Conservation (phyloP, 1,140 invertebrate species). For the Saccostrea echinata region DNA sequence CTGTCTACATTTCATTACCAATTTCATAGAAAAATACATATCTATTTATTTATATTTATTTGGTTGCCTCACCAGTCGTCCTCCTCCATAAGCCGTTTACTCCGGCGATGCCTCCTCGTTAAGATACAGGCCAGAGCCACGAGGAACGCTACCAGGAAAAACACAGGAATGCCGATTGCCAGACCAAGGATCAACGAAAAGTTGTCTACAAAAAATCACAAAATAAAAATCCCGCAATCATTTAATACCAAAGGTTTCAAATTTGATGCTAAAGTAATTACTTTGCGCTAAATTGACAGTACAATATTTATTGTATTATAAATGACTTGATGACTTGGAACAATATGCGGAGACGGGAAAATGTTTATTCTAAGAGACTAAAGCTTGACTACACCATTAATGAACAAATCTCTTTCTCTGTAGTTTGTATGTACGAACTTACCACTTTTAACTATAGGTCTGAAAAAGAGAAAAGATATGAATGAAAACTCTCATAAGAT, state of each 20-base stretch:
- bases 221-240: not conserved
- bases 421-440: too few species aligned
- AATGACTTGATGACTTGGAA: too few species aligned
- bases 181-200: constrained; percentile 15
- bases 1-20: too few species aligned
- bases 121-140: not conserved
- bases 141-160: not conserved
- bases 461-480: not conserved
- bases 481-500: not conserved
- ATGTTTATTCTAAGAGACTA: not conserved
- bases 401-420: too few species aligned
- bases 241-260: not conserved
- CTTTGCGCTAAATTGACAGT: too few species aligned
- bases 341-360: not conserved
- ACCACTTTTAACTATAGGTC: constrained; percentile 17
- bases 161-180: constrained; percentile 1
- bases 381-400: not conserved
- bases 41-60: too few species aligned
- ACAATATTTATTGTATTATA: too few species aligned
- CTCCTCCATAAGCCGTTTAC: not conserved
- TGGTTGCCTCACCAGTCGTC: not conserved
- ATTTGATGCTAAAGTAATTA: not conserved
- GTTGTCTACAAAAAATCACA: not conserved
- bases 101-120: not conserved
- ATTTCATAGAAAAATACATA: too few species aligned